Percentiles rank a stretch among this genome's conserved stretches.
These are phyloP conservation scores for Cydia strobilella DNA, from an alignment of 1,140 invertebrate genomes.

Conservation along the genomic window DNA sequence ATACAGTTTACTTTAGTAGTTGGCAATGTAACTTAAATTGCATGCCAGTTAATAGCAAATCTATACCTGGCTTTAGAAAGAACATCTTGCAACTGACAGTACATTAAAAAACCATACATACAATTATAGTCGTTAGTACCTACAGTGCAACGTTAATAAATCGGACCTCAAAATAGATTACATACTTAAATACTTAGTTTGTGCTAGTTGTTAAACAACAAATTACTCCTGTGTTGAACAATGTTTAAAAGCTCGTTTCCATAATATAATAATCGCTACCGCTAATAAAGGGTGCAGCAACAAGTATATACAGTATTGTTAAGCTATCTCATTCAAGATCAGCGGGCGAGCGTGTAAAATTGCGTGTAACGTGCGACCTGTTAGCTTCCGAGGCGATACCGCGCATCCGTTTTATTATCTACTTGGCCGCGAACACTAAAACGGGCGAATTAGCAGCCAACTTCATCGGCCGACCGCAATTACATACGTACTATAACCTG, in stretches of 20 bases:
- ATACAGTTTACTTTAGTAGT: too few relatives aligned
- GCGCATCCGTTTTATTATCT: slow-evolving; percentile 3
- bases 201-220: too few relatives aligned
- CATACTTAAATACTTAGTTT: too few relatives aligned
- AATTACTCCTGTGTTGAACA: too few relatives aligned
- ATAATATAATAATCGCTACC: background rate
- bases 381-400: slow-evolving; percentile 17
- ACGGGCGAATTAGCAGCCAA: background rate
- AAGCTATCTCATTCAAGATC: background rate
- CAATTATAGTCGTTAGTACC: too few relatives aligned
- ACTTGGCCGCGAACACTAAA: background rate
- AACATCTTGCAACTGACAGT: background rate
- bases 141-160: too few relatives aligned
- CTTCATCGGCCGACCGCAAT: background rate
- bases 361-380: slow-evolving; percentile 28
- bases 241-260: too few relatives aligned
- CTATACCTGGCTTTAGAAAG: too few relatives aligned
- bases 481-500: background rate
- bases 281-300: background rate
- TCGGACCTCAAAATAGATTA: too few relatives aligned
- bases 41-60: too few relatives aligned
- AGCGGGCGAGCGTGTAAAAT: background rate
- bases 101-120: background rate
- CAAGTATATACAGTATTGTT: slow-evolving; percentile 24
- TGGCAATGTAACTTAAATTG: too few relatives aligned